Percentiles rank a stretch among this genome's conserved stretches.
phyloP scores from a whole-genome alignment of 2,113 vertebrate species.

The Sinocyclocheilus anophthalmus region DNA sequence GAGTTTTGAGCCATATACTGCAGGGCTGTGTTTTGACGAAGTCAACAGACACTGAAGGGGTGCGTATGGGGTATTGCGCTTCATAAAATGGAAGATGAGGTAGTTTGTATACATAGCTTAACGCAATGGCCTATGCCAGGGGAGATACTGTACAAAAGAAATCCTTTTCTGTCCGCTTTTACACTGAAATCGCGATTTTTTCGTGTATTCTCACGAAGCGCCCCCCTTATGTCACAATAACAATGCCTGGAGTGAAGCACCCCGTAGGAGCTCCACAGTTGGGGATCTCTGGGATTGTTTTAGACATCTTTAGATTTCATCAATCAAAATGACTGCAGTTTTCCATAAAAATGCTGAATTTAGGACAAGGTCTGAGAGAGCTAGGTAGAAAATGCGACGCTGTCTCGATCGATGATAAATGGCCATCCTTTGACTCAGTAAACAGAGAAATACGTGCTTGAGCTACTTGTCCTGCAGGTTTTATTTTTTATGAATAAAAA shows the following conservation, averaged over 20 bases:
- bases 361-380: constrained; percentile 95
- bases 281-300: constrained; percentile 97
- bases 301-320: constrained; percentile 99
- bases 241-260: constrained; percentile 98
- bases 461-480: constrained; percentile 51
- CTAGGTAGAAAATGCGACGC: constrained; percentile 97
- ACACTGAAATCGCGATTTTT: constrained; percentile 92
- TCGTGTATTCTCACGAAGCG: constrained; percentile 92
- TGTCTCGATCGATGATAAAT: constrained; percentile 99
- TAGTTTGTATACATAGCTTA: too few species aligned
- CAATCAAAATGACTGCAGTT: constrained; percentile 99
- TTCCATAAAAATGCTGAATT: constrained; percentile 99
- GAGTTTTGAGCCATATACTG: constrained; percentile 47
- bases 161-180: constrained; percentile 79
- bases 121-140: too few species aligned
- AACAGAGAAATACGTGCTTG: constrained; percentile 80
- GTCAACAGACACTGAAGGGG: constrained; percentile 65
- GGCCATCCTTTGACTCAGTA: constrained; percentile 93
- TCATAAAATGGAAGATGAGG: too few species aligned
- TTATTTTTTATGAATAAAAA: constrained; percentile 36
- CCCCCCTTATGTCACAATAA: constrained; percentile 84
- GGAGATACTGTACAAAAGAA: too few species aligned
- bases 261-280: constrained; percentile 97
- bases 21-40: constrained; percentile 61
- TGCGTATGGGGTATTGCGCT: too few species aligned